phyloP scores from a whole-genome alignment of 1,140 invertebrate genomes.

The Ruditapes philippinarum region DNA sequence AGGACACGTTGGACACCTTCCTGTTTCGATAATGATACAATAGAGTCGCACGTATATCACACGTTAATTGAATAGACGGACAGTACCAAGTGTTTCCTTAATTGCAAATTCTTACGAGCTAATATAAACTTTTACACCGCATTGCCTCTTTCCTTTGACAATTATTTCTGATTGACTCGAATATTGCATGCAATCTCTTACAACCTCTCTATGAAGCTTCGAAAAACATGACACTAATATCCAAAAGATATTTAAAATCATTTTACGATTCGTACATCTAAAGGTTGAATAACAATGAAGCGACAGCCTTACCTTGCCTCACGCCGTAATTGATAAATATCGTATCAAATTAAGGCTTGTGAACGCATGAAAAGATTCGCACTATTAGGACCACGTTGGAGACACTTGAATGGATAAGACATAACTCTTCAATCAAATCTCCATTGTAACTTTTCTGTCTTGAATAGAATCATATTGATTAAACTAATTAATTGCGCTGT shows the following conservation, averaged over 20 bases:
- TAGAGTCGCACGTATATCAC: neutral
- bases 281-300: conserved; percentile 47
- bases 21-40: too few relatives aligned
- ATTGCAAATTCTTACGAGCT: neutral
- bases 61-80: neutral
- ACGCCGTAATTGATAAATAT: conserved; percentile 53
- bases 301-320: neutral
- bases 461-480: conserved; percentile 47
- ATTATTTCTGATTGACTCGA: conserved; percentile 5
- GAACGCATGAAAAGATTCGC: conserved; percentile 35
- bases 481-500: conserved; percentile 59
- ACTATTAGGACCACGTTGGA: conserved; percentile 16
- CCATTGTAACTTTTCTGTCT: conserved; percentile 41
- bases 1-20: too few relatives aligned
- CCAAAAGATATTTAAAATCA: conserved; percentile 51
- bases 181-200: conserved; percentile 23
- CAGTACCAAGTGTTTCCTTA: neutral
- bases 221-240: conserved; percentile 57
- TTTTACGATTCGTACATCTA: conserved; percentile 46
- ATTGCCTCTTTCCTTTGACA: neutral
- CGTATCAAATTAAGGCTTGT: conserved; percentile 35
- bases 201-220: conserved; percentile 1
- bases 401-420: conserved; percentile 48
- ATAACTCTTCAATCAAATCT: conserved; percentile 54
- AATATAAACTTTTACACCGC: neutral